Evolutionary conservation across 2,113 vertebrate genomes (phyloP), one percentile per base, ranked within the genome.

Genomic region (Alosa alosa): DNA sequence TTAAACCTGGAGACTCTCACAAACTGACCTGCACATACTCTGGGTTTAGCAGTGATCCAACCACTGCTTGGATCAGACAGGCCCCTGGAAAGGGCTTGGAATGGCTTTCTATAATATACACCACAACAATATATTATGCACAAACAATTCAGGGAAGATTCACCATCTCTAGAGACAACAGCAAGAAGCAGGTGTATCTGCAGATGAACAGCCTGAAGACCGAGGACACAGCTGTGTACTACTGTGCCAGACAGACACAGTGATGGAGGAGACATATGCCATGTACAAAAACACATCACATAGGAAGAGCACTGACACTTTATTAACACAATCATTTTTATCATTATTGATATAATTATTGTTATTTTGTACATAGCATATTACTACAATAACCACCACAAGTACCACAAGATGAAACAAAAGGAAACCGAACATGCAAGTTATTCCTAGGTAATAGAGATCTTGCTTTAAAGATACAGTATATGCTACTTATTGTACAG

Each of bases 161-260:
- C 49, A 90, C 87, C 57, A 45, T 87, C 84, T 87, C 89, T 85
- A 89, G 87, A 91, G 85, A 86, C 83, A 86, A 90, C 81, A 84
- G 50, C 84, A 89, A 45, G 44, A 88, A 50, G 64, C 85, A 90
- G 57, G 83, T 90, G 84, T 87, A 90, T 81, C 89, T 90, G 49
- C 87, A 88, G 81, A 89, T 90, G 87, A 88, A 49, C 85, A 89
- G 85, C 13, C 82, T 90, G 75, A 88, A 85, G 52, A 81, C 86
- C 57, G 90, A 86, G 86, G 88, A 90, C 64, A 87, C 84, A 15
- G 87, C 87, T 82, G 83, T 90, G 55, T 88, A 83, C 83, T 90
- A 87, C 60, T 89, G 87, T 81, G 86, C 86, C 9, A 60, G 41
- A 44, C 2, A 44, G 1, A 0, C 41, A 44, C 41, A 44, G 41